These are phyloP conservation scores for Anaspis maculata DNA, from an alignment of 2,888 invertebrate genomes.

Conservation along the genomic window DNA sequence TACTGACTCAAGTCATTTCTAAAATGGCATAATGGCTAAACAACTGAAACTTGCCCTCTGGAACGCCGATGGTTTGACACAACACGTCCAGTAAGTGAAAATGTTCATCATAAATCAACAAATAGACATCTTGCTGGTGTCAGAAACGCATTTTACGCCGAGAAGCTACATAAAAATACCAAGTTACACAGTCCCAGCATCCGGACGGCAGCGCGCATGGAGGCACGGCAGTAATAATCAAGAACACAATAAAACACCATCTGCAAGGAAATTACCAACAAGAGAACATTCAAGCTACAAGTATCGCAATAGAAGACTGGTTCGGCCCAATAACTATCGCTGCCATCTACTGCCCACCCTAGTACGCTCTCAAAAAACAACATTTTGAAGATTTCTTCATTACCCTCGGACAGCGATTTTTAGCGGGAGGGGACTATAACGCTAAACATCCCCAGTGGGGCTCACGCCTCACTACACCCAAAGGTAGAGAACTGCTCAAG, in stretches of 20 bases:
- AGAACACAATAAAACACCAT: constrained; percentile 11
- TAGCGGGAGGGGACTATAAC: constrained; percentile 7
- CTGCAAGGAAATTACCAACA: constrained; percentile 5
- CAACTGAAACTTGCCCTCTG: too few relatives aligned
- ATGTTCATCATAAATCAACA: constrained; percentile 8
- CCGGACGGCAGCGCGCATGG: constrained; percentile 14
- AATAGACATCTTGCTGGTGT: constrained; percentile 16
- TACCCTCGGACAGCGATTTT: constrained; percentile 14
- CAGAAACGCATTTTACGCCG: constrained; percentile 13
- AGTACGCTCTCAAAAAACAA: constrained; percentile 14
- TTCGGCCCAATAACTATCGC: constrained; percentile 9
- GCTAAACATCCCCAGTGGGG: constrained; percentile 11
- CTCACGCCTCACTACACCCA: constrained; percentile 6
- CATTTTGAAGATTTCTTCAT: constrained; percentile 14
- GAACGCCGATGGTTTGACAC: constrained; percentile 17
- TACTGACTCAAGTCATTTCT: too few relatives aligned
- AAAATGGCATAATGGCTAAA: too few relatives aligned
- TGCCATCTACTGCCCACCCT: constrained; percentile 15
- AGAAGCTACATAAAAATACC: constrained; percentile 14
- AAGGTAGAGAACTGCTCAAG: constrained; percentile 6
- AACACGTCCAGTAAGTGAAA: constrained; percentile 12
- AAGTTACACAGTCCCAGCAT: constrained; percentile 15
- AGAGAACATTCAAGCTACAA: constrained; percentile 16
- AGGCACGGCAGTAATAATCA: constrained; percentile 15
- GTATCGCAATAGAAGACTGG: constrained; percentile 11